Evolutionary conservation across 2,113 vertebrate genomes (phyloP), one percentile per base, ranked within the genome.

Genomic region (Tonatia bakeri): DNA sequence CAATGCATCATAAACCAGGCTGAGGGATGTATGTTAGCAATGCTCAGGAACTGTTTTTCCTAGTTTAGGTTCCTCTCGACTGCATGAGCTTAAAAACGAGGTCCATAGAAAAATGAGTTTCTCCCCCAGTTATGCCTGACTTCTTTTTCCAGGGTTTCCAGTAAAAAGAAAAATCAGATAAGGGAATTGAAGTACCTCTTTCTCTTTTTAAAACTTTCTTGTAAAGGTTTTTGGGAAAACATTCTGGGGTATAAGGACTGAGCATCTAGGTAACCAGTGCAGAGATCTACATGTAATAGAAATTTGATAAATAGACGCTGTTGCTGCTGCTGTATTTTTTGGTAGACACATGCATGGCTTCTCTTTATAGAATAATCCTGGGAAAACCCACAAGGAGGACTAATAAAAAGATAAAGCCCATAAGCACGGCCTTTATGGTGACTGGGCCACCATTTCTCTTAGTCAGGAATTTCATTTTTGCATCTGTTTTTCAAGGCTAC

Each of bases 121-220:
- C 45, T 88, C 19, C 93, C 31, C 33, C 28, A 75, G 22, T 69
- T 5, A 83, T 75, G 33, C 47, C 38, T 70, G 38, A 5, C 17
- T 79, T 94, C 31, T 76, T 72, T 75, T 56, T 86, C 67, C 28
- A 75, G 40, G 52, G 75, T 95, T 91, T 92, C 45, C 56, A 81
- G 70, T 47, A 92, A 67, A 67, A 50, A 88, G 36, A 95, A 82
- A 88, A 64, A 40, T 79, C 52, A 94, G 73, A 45, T 24, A 43
- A 91, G 40, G 31, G 36, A 54, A 76, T 47, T n/a, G 24, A 82
- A 92, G 33, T 4, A 50, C 1, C 17, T 65, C 56, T 82, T 65
- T 90, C 17, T 64, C 14, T 92, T 83, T 95, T 88, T 45, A 36
- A 40, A 94, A 87, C 28, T 94, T 84, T 86, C 43, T 24, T 91